These are phyloP conservation scores for Crepidodera aurea DNA, from an alignment of 2,888 invertebrate species.

Conservation along the genomic window DNA sequence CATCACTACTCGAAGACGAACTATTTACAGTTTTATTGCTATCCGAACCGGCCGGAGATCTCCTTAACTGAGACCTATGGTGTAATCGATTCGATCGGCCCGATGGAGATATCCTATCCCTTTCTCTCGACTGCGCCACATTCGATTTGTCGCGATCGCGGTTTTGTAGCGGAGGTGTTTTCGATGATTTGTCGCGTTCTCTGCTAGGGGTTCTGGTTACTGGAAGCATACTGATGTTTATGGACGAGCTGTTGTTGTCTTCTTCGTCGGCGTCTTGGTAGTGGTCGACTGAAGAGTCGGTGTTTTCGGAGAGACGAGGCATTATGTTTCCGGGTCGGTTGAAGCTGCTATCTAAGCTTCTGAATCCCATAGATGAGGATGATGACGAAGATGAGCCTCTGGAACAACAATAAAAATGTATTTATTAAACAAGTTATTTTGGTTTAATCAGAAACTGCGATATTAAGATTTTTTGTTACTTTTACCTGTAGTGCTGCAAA, in stretches of 20 bases:
- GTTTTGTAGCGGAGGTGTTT: conserved; percentile 8
- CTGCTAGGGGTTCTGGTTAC: conserved; percentile 32
- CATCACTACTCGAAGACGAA: conserved; percentile 56
- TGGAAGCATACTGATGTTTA: conserved; percentile 60
- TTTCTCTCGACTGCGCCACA: conserved; percentile 44
- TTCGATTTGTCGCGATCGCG: conserved; percentile 14
- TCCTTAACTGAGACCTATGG: conserved; percentile 45
- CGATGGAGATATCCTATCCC: conserved; percentile 57
- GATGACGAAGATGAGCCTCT: conserved; percentile 65
- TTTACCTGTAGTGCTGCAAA: conserved; percentile 29
- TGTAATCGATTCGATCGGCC: conserved; percentile 46
- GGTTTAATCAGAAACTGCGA: too few relatives aligned
- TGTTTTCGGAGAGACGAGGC: conserved; percentile 64
- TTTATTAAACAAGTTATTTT: too few relatives aligned
- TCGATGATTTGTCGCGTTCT: conserved; percentile 38
- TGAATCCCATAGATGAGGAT: conserved; percentile 68
- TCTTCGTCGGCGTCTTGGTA: conserved; percentile 64
- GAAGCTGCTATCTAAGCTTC: conserved; percentile 70
- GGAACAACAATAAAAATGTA: neutral
- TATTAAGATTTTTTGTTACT: too few relatives aligned
- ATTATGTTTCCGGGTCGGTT: conserved; percentile 55
- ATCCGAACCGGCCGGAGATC: conserved; percentile 59
- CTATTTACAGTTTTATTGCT: conserved; percentile 48
- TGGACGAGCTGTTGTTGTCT: conserved; percentile 63
- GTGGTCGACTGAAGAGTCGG: conserved; percentile 62